phyloP scores from a whole-genome alignment of 2,113 vertebrate species.

The Poeciliopsis retropinna region DNA sequence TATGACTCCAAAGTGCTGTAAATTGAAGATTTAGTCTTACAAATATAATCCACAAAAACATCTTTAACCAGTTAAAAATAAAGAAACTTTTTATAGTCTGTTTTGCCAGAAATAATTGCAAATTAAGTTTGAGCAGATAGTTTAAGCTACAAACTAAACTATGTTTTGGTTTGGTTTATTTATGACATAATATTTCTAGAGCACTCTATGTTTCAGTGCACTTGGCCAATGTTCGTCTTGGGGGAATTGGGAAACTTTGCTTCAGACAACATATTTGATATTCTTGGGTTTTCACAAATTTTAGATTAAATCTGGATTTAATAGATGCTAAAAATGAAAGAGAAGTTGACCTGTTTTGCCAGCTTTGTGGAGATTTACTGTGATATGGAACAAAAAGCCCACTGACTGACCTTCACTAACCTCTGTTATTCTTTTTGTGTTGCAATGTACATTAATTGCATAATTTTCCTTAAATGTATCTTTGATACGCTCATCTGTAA shows the following conservation, averaged over 20 bases:
- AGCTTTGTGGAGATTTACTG: constrained; percentile 36
- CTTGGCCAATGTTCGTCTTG: neutral
- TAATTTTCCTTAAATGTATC: constrained; percentile 42
- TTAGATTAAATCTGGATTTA: constrained; percentile 29
- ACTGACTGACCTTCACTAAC: constrained; percentile 35
- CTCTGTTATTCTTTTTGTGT: constrained; percentile 24
- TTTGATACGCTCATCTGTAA: constrained; percentile 25
- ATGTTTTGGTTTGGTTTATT: neutral
- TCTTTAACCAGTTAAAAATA: neutral
- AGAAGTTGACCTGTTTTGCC: constrained; percentile 18
- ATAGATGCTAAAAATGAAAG: constrained; percentile 26
- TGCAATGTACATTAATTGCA: constrained; percentile 34
- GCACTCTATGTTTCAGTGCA: constrained; percentile 12
- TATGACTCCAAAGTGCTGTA: neutral
- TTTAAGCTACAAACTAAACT: neutral
- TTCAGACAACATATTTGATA: no score
- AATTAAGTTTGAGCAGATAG: neutral
- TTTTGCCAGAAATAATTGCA: neutral
- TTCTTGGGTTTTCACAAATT: neutral
- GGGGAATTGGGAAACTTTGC: no score
- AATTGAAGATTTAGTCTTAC: neutral
- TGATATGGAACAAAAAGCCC: constrained; percentile 37
- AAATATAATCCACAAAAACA: neutral
- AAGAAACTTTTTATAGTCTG: neutral
- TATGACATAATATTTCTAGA: constrained; percentile 17